Evolutionary conservation across 2,888 invertebrate genomes (phyloP).

Genomic region (Nycteola revayana): DNA sequence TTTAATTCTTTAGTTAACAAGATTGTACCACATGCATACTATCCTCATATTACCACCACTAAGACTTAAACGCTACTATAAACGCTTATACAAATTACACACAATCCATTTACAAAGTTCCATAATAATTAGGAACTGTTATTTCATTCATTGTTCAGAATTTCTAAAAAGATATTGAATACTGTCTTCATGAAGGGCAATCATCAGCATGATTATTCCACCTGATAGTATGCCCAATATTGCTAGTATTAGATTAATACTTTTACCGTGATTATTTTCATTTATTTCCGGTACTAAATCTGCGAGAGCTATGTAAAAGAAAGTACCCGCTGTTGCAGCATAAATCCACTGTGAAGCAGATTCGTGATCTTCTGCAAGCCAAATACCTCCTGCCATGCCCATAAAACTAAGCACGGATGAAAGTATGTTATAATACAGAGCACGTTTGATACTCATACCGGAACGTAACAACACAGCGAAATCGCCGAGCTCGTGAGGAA

Average conservation of each 20-base stretch:
- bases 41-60: too few species aligned
- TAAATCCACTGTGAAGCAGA: constrained; percentile 89
- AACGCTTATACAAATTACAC: too few species aligned
- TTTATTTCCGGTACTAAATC: constrained; percentile 87
- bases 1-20: too few species aligned
- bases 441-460: constrained; percentile 87
- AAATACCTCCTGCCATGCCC: constrained; percentile 87
- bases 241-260: constrained; percentile 83
- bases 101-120: too few species aligned
- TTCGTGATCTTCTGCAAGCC: constrained; percentile 86
- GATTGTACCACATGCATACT: too few species aligned
- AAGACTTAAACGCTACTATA: too few species aligned
- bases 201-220: constrained; percentile 87
- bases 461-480: constrained; percentile 90
- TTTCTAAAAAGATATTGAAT: constrained; percentile 76
- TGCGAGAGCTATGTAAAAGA: constrained; percentile 90
- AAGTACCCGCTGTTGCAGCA: constrained; percentile 90
- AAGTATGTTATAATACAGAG: constrained; percentile 87
- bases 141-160: constrained; percentile 57
- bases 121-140: constrained; percentile 17
- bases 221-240: constrained; percentile 85
- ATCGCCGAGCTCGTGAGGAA: constrained; percentile 91
- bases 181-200: constrained; percentile 87
- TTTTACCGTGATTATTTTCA: constrained; percentile 75
- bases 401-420: constrained; percentile 89